Evolutionary conservation across 2,113 vertebrate genomes (phyloP).

Genomic region (Echinops telfairi): DNA sequence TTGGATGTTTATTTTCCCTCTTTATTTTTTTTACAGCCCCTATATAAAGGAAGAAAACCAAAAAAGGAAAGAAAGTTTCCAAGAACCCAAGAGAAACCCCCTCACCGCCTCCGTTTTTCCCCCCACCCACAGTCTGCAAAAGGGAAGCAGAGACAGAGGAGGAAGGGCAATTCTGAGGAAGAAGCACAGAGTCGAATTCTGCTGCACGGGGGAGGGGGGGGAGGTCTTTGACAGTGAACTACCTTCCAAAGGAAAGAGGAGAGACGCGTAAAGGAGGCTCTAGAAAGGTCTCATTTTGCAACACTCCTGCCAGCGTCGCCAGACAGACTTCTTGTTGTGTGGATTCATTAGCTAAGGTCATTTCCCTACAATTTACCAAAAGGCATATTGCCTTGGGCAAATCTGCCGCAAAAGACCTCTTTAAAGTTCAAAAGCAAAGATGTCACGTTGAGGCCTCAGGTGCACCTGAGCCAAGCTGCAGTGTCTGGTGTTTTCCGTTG

Average conservation of each 20-base stretch:
- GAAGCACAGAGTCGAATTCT: not conserved
- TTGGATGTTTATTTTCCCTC: not conserved
- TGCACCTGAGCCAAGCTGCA: too few species aligned
- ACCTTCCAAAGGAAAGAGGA: not conserved
- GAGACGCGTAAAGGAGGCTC: not conserved
- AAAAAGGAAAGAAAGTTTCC: slow-evolving; percentile 39
- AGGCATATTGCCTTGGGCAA: too few species aligned
- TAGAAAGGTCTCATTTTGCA: not conserved
- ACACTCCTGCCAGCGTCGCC: not conserved
- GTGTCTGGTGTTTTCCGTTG: too few species aligned
- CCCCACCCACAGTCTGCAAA: slow-evolving; percentile 41
- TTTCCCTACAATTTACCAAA: not conserved
- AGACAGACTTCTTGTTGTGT: not conserved
- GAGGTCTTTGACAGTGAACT: not conserved
- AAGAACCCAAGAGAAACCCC: slow-evolving; percentile 49
- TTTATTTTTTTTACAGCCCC: not conserved
- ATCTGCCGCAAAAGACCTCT: too few species aligned
- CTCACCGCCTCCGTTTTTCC: slow-evolving; percentile 17
- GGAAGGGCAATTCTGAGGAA: not conserved
- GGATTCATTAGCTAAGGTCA: too few species aligned
- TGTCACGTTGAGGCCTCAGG: too few species aligned
- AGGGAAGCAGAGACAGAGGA: slow-evolving; percentile 57
- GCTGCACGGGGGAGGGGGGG: not conserved
- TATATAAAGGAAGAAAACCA: not conserved
- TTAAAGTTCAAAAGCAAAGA: too few species aligned